Conservation (phyloP, 2,797 vertebrate genomes). For the Graptemys geographica region DNA sequence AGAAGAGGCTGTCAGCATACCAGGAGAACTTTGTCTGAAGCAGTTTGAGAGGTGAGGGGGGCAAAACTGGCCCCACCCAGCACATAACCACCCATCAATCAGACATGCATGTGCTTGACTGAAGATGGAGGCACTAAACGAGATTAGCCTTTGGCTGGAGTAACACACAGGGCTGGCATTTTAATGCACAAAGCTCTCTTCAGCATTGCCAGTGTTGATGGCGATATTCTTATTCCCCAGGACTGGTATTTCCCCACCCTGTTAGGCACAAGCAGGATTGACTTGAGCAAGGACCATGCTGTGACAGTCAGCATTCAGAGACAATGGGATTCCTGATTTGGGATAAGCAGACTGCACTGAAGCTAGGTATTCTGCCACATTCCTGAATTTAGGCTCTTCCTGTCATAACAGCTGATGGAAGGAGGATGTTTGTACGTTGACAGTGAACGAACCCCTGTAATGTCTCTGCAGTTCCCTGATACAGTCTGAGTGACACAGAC, state of each 20-base stretch:
- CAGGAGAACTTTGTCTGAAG: too few species aligned
- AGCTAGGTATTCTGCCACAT: accelerated
- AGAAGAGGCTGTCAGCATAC: too few species aligned
- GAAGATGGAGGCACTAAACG: neutral
- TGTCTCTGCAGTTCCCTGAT: neutral
- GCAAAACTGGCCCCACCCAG: neutral
- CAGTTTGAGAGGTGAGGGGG: neutral
- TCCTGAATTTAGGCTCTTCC: neutral
- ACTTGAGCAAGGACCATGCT: accelerated
- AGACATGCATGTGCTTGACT: too few species aligned
- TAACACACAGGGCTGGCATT: neutral
- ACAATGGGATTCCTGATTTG: accelerated
- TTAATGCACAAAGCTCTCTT: neutral
- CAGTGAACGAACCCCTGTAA: neutral
- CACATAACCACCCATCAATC: neutral
- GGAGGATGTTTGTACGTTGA: neutral
- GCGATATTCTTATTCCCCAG: accelerated
- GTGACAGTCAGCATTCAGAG: neutral
- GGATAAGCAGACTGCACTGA: neutral
- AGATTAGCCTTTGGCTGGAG: neutral
- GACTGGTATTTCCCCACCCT: neutral
- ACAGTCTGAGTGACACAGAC: neutral
- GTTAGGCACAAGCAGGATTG: neutral
- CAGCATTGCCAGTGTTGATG: neutral
- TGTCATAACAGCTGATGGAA: neutral